These are phyloP conservation scores for Sinelater perroti DNA, from an alignment of 2,888 invertebrate genomes.

Conservation along the genomic window DNA sequence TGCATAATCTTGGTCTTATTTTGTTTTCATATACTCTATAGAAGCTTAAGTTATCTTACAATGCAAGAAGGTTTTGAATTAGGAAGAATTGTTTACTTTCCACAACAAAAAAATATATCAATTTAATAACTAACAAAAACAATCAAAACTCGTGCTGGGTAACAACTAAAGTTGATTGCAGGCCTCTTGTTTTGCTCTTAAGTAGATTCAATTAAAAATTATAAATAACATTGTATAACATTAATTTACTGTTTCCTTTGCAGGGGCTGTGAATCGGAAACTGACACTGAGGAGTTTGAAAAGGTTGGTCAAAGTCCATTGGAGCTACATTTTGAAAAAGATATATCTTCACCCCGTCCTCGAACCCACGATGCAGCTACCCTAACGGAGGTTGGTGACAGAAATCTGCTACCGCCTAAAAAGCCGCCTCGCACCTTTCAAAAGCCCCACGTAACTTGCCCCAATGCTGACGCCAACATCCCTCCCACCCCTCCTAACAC, in stretches of 20 bases:
- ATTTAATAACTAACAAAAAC: too few relatives aligned
- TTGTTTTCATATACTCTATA: too few relatives aligned
- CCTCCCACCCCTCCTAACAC: constrained; percentile 10
- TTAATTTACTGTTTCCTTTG: constrained; percentile 41
- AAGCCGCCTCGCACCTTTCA: constrained; percentile 61
- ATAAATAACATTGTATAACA: constrained; percentile 20
- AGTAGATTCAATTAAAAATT: neutral
- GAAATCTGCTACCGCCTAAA: constrained; percentile 57
- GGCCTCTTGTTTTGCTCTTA: too few relatives aligned
- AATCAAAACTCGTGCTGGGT: too few relatives aligned
- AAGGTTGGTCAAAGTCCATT: constrained; percentile 73
- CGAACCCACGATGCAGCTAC: constrained; percentile 66
- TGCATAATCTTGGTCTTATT: too few relatives aligned
- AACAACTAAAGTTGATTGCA: too few relatives aligned
- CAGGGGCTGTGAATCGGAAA: constrained; percentile 83
- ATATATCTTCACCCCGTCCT: constrained; percentile 61
- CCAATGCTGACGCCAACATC: constrained; percentile 23
- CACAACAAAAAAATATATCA: too few relatives aligned
- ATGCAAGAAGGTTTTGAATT: too few relatives aligned
- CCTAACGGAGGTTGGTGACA: constrained; percentile 67
- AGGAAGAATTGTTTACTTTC: too few relatives aligned
- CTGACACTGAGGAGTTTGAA: constrained; percentile 85
- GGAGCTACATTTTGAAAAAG: constrained; percentile 59
- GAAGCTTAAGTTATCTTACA: too few relatives aligned
- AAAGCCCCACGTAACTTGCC: constrained; percentile 43